Base-by-base conservation (phyloP, 1,140 invertebrate genomes). In the Heliothis virescens region DNA sequence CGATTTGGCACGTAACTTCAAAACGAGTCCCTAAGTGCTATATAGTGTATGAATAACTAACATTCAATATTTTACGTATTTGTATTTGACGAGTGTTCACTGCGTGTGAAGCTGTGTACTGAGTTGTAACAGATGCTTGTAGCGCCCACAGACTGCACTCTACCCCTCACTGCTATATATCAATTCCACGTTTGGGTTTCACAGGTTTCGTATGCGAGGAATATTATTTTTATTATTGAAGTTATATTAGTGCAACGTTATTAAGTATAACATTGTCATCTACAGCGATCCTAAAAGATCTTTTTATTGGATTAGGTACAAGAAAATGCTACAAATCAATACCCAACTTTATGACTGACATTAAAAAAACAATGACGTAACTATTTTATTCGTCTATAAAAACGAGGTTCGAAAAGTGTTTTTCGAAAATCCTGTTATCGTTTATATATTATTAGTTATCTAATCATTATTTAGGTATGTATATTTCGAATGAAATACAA, bases 41-140 rank as follows among this genome's bases (percentile, higher is more conserved):
- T 67, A 48, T 81, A 81, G 72, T 79, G 82, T 81, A 82, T 79
- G 67, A 79, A 82, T 74, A 83, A 71, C 83, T 86, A 86, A 86
- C 82, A 85, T 83, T 86, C 52, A 82, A 62, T 82, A 82, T 82
- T 79, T 82, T 85, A 85, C 84, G 84, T 85, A 82, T 82, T 79
- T 74, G 50, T 50, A 57, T 82, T 76, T 75, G 76, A 76, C 80
- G 53, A 79, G 29, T 77, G 71, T 18, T 84, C 74, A 67, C 65
- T 73, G 76, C 65, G 52, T 18, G 50, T 29, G 65, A 41, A 78
- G 63, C 10, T 78, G 62, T n/a, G 63, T 78, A 69, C 53, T 78
- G 75, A 78, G 34, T 78, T 78, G 63, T 78, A 78, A 67, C 63
- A 78, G 57, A 21, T 60, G 41, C 57, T 74, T 34, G 52, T 73